Evolutionary conservation across 2,797 vertebrate species (phyloP).

Genomic region (Paedocypris micromegethes): DNA sequence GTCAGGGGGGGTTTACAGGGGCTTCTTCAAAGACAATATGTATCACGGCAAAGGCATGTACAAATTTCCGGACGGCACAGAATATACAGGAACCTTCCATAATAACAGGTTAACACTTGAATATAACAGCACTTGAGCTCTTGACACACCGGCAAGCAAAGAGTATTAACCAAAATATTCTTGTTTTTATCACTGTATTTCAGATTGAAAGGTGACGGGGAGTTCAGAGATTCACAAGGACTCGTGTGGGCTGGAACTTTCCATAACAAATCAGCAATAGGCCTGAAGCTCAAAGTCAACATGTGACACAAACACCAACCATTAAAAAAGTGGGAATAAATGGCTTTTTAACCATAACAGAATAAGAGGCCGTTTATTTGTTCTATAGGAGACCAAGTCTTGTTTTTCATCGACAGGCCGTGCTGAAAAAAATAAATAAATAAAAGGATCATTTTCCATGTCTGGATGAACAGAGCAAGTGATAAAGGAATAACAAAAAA

Average conservation of each 20-base stretch:
- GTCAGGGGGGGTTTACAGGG: conserved; percentile 79
- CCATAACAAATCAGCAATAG: conserved; percentile 68
- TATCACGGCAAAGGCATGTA: conserved; percentile 78
- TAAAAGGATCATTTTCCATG: too few species aligned
- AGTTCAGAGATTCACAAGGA: conserved; percentile 68
- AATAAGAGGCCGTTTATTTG: background rate
- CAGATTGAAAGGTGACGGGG: conserved; percentile 75
- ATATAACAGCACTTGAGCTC: background rate
- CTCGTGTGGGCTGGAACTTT: conserved; percentile 75
- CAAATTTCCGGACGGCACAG: conserved; percentile 71
- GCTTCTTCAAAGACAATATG: conserved; percentile 79
- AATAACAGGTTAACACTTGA: conserved; percentile 68
- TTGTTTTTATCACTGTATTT: conserved; percentile 21
- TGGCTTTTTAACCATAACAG: background rate
- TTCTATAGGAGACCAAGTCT: background rate
- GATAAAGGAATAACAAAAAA: too few species aligned
- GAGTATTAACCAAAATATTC: background rate
- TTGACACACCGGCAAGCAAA: too few species aligned
- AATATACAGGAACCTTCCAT: conserved; percentile 72
- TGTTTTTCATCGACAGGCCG: too few species aligned
- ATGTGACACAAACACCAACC: conserved; percentile 50
- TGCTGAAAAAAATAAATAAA: too few species aligned
- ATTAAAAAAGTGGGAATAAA: background rate
- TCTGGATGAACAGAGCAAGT: too few species aligned
- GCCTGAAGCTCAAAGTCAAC: conserved; percentile 70